Base-by-base conservation (phyloP, 2,113 vertebrate species). In the Chelonoidis abingdonii region DNA sequence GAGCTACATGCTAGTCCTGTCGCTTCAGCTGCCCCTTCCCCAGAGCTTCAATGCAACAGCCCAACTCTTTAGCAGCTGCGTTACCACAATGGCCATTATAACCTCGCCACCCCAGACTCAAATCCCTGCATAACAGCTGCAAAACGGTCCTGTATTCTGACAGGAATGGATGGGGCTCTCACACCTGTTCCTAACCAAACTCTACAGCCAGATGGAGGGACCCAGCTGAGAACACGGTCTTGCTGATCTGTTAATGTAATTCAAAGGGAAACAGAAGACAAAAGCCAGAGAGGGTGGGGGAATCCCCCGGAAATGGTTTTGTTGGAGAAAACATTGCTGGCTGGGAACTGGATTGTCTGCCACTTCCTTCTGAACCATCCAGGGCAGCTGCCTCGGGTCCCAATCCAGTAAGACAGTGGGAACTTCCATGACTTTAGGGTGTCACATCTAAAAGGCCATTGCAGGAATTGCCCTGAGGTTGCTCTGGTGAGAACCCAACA, bases 261-360 rank as follows among this genome's bases (percentile, higher is more conserved):
- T 52, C 27, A 87, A 89, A 75, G 17, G 3, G 47, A 89, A 92
- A 31, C 47, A 53, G 88, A 52, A 41, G 65, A 52, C 2, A 2
- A 79, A 75, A 78, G 50, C 65, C 92, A 95, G 86, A 80, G 78
- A 76, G 88, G 59, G 80, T 56, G 80, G 81, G 80, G 86, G 88
- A 94, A 94, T 92, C 86, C 91, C 91, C 54, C 65, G 72, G 69
- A 80, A 62, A 90, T 82, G 90, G 83, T n/a, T 89, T n/a, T 53
- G 72, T 52, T 2, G 29, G 56, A 53, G 86, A 84, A 86, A 90
- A 44, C 85, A 27, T 44, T 84, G 83, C 53, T 78, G 94, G 93
- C 17, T 50, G 93, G 47, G 47, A 52, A 41, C 16, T 72, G 38
- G 83, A 92, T 83, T 35, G 50, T 54, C 80, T 57, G 86, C 5